phyloP scores from a whole-genome alignment of 2,797 vertebrate genomes.

The Pangasius sanitwongsei region DNA sequence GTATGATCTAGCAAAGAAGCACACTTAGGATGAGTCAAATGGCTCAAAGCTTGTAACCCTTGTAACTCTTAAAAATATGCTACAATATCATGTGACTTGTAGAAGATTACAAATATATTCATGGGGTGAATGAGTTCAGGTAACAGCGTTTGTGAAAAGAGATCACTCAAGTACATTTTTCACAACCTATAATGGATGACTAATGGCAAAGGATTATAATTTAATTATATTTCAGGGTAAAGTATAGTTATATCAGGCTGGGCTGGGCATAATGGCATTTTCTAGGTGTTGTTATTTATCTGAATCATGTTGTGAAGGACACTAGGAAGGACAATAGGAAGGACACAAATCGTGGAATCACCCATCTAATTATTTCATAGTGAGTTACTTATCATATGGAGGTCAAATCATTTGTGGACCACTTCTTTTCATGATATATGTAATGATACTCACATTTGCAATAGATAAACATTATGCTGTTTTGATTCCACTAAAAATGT shows the following conservation, averaged over 20 bases:
- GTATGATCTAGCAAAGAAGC: background rate
- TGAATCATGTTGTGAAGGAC: constrained; percentile 1
- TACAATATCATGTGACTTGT: background rate
- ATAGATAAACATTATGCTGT: background rate
- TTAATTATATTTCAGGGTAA: background rate
- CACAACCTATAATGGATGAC: background rate
- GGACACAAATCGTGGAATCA: background rate
- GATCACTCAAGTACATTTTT: background rate
- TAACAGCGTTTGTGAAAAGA: background rate
- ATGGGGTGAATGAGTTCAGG: background rate
- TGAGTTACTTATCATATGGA: too few species aligned
- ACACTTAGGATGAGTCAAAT: background rate
- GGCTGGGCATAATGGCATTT: background rate
- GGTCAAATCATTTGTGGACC: background rate
- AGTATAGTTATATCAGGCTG: background rate
- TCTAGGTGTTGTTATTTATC: background rate
- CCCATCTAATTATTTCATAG: background rate
- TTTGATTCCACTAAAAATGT: background rate
- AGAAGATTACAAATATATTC: background rate
- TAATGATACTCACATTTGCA: background rate
- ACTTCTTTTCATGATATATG: background rate
- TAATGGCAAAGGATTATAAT: background rate
- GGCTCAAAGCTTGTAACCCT: background rate
- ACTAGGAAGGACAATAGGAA: background rate
- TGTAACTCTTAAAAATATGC: background rate